phyloP scores from a whole-genome alignment of 2,113 vertebrate genomes.

The Daphoenositta chrysoptera region DNA sequence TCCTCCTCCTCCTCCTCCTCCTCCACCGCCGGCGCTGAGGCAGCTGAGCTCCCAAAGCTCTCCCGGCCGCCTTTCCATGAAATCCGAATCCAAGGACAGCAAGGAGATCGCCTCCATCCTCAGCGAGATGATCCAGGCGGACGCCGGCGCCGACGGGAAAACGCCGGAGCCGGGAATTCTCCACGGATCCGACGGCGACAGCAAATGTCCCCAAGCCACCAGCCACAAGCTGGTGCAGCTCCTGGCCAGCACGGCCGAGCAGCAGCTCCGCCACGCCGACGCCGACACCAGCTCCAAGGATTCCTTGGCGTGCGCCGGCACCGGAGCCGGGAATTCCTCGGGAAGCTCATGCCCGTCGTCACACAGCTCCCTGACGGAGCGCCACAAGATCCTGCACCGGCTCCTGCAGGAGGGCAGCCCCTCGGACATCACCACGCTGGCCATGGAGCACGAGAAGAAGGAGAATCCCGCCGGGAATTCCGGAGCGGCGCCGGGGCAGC shows the following conservation, averaged over 20 bases:
- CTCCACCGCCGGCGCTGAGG: constrained; percentile 48
- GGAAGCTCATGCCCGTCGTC: constrained; percentile 81
- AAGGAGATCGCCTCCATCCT: constrained; percentile 75
- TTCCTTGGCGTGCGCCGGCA: constrained; percentile 57
- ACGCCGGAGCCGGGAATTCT: constrained; percentile 61
- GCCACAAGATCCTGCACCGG: constrained; percentile 92
- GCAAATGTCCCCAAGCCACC: constrained; percentile 72
- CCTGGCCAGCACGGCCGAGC: constrained; percentile 76
- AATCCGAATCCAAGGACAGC: constrained; percentile 75
- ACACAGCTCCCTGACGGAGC: constrained; percentile 89
- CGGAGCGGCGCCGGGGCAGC: neutral
- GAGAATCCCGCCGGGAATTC: constrained; percentile 49
- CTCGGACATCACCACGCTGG: constrained; percentile 72
- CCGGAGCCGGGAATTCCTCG: neutral
- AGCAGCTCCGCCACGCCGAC: constrained; percentile 67
- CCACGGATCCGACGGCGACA: constrained; percentile 54
- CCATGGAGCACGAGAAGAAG: constrained; percentile 80
- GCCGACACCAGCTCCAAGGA: constrained; percentile 74
- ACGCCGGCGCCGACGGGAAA: constrained; percentile 11
- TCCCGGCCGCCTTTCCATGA: constrained; percentile 67
- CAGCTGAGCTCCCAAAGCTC: constrained; percentile 79
- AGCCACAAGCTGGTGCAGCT: constrained; percentile 86
- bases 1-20: too few relatives aligned
- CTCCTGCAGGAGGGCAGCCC: constrained; percentile 94
- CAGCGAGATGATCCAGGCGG: constrained; percentile 72